Conservation (phyloP, 2,888 invertebrate genomes). For the Apotomis turbidana region DNA sequence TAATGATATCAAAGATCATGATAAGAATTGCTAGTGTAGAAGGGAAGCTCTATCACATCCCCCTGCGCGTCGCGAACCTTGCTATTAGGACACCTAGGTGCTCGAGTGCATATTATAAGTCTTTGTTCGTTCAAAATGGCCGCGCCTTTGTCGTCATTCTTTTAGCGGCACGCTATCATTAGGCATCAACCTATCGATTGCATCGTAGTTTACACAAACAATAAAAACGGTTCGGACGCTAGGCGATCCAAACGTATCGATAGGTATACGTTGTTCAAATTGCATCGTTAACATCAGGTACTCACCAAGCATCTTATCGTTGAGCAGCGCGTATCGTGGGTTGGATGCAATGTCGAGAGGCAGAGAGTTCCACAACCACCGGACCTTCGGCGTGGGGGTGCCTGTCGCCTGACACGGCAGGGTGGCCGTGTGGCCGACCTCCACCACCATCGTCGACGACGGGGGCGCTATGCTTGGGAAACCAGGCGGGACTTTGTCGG, state of each 20-base stretch:
- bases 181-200: too few species aligned
- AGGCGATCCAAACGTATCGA: neutral
- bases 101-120: too few species aligned
- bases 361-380: constrained; percentile 97
- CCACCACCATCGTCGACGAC: constrained; percentile 96
- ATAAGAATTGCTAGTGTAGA: too few species aligned
- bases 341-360: constrained; percentile 93
- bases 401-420: constrained; percentile 95
- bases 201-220: too few species aligned
- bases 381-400: constrained; percentile 91
- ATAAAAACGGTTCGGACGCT: too few species aligned
- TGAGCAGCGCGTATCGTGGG: constrained; percentile 92
- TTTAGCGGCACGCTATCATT: too few species aligned
- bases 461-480: constrained; percentile 94
- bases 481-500: constrained; percentile 94
- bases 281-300: constrained; percentile 36
- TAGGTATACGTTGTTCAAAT: neutral
- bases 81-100: too few species aligned
- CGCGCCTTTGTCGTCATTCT: too few species aligned
- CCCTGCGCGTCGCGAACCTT: too few species aligned
- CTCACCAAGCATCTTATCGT: constrained; percentile 91
- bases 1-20: too few species aligned
- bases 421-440: constrained; percentile 96
- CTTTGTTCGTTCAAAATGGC: too few species aligned
- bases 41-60: too few species aligned